These are phyloP conservation scores for Scaptodrosophila latifasciaeformis DNA, from an alignment of 2,888 invertebrate genomes.

Conservation along the genomic window DNA sequence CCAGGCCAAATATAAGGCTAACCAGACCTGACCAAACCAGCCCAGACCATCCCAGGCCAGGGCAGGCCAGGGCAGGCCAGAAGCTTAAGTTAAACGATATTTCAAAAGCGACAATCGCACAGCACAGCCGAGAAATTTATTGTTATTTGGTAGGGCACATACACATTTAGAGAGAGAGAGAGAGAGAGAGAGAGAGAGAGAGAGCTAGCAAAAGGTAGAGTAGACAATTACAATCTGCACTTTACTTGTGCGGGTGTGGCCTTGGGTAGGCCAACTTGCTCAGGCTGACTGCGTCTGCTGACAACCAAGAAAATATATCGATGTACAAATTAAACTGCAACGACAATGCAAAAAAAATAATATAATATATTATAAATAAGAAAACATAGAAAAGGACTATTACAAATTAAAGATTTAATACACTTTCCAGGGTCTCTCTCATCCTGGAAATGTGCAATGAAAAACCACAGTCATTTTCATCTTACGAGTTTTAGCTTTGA, in stretches of 20 bases:
- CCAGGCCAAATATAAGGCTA: too few species aligned
- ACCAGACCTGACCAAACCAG: constrained; percentile 1
- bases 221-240: not conserved
- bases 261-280: constrained; percentile 5
- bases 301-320: constrained; percentile 65
- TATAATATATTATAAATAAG: too few species aligned
- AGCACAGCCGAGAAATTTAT: constrained; percentile 49
- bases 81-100: constrained; percentile 50
- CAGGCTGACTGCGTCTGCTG: constrained; percentile 38
- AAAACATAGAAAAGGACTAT: too few species aligned
- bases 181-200: constrained; percentile 7
- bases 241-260: constrained; percentile 7
- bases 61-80: constrained; percentile 2
- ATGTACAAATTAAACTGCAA: constrained; percentile 68
- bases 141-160: constrained; percentile 40
- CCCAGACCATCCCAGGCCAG: not conserved
- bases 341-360: constrained; percentile 17
- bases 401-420: too few species aligned
- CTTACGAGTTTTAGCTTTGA: too few species aligned
- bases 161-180: constrained; percentile 12
- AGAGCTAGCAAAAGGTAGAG: not conserved
- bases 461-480: too few species aligned
- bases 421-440: too few species aligned
- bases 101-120: constrained; percentile 55
- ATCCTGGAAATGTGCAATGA: too few species aligned